Percentiles rank a stretch among this genome's conserved stretches.
Evolutionary conservation across 2,888 invertebrate species (phyloP).

Genomic region (Aphrophora alni): DNA sequence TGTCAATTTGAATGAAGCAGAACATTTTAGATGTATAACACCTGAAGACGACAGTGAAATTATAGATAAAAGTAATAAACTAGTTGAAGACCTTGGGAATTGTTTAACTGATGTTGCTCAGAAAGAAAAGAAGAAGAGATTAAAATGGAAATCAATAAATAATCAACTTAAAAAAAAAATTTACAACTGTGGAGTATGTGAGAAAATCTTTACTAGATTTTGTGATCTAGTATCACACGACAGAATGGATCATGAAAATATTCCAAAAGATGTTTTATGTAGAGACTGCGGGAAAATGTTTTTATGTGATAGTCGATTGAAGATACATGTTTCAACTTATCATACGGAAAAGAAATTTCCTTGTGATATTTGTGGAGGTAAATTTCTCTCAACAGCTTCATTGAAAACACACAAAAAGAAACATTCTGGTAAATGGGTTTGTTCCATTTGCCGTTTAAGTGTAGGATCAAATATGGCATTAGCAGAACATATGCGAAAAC

Average conservation of each 20-base stretch:
- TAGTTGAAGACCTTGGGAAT: neutral
- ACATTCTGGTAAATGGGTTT: slow-evolving; percentile 39
- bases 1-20: neutral
- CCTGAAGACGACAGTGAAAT: neutral
- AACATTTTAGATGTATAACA: neutral
- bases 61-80: neutral
- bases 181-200: slow-evolving; percentile 41
- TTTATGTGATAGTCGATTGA: slow-evolving; percentile 34
- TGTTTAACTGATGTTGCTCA: neutral
- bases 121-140: slow-evolving; percentile 18
- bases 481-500: slow-evolving; percentile 38
- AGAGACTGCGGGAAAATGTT: slow-evolving; percentile 44
- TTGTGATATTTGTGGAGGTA: slow-evolving; percentile 25
- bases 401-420: slow-evolving; percentile 40
- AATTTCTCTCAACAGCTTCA: slow-evolving; percentile 41
- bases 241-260: slow-evolving; percentile 40
- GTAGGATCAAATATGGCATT: slow-evolving; percentile 39
- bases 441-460: slow-evolving; percentile 34
- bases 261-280: slow-evolving; percentile 40
- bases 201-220: slow-evolving; percentile 40
- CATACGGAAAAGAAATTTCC: slow-evolving; percentile 36
- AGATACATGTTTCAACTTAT: slow-evolving; percentile 40
- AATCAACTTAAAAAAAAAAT: slow-evolving; percentile 41
- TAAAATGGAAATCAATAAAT: slow-evolving; percentile 36
- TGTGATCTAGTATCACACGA: slow-evolving; percentile 43